These are phyloP conservation scores for Ptychoptera albimana DNA, from an alignment of 2,888 invertebrate species.

Conservation along the genomic window DNA sequence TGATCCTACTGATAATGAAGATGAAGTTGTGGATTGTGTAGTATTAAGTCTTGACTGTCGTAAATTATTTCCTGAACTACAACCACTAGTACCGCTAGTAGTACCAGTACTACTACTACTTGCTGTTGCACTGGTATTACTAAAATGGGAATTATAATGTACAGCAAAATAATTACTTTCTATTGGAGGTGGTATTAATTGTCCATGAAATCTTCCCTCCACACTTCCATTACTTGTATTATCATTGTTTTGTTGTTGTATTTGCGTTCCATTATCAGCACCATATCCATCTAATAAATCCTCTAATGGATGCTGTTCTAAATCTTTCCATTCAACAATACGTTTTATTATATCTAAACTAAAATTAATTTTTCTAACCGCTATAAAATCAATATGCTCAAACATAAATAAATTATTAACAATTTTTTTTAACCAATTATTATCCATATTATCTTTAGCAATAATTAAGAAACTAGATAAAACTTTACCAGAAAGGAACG, in stretches of 20 bases:
- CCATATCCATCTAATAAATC: conserved; percentile 33
- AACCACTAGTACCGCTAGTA: conserved; percentile 5
- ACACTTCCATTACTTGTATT: neutral
- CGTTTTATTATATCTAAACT: conserved; percentile 71
- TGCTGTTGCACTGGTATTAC: conserved; percentile 11
- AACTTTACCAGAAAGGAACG: conserved; percentile 63
- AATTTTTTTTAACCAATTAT: conserved; percentile 63
- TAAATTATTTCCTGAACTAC: conserved; percentile 2
- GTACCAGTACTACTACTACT: conserved; percentile 9
- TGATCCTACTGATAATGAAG: conserved; percentile 3
- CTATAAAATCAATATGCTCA: conserved; percentile 43
- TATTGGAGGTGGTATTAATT: conserved; percentile 18
- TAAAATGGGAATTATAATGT: conserved; percentile 17
- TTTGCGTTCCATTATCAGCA: conserved; percentile 1
- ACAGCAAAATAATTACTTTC: conserved; percentile 29
- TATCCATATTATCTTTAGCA: conserved; percentile 65
- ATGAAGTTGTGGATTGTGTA: neutral
- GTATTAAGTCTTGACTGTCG: too few species aligned
- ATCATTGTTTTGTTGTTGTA: conserved; percentile 1
- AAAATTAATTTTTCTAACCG: conserved; percentile 63
- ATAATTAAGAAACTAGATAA: conserved; percentile 71
- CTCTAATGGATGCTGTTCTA: conserved; percentile 63
- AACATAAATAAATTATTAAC: conserved; percentile 53
- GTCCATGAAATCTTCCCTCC: conserved; percentile 14
- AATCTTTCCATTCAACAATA: conserved; percentile 78